Conservation (phyloP, 1,140 invertebrate species). For the Pachypeltis micranthus region DNA sequence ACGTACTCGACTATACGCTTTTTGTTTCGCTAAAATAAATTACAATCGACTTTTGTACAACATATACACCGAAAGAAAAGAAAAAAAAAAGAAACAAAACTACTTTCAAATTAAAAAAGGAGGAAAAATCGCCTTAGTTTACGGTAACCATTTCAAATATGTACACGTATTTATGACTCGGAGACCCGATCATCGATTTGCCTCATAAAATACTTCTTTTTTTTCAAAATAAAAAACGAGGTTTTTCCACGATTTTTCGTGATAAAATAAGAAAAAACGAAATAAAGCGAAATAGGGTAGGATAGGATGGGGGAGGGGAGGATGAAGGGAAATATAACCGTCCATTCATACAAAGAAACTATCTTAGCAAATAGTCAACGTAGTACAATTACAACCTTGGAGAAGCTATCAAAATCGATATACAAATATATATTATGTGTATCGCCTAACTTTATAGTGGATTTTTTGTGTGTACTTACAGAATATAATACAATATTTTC, state of each 20-base stretch:
- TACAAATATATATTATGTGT: constrained; percentile 20
- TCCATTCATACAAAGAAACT: not conserved
- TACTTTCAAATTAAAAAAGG: not conserved
- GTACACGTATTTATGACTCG: constrained; percentile 6
- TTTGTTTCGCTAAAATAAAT: no score
- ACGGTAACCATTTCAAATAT: constrained; percentile 15
- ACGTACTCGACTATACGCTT: no score
- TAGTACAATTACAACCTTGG: constrained; percentile 18
- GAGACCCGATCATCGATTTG: constrained; percentile 2
- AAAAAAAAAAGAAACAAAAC: not conserved
- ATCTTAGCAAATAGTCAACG: constrained; percentile 11
- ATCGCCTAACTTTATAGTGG: constrained; percentile 10
- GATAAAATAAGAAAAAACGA: not conserved
- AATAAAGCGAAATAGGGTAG: no score
- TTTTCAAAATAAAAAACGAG: not conserved
- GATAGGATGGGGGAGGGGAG: no score
- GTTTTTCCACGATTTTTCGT: constrained; percentile 6
- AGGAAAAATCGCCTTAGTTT: not conserved
- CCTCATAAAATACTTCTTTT: constrained; percentile 12
- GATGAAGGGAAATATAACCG: no score
- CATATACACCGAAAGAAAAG: constrained; percentile 5
- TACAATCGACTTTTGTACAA: constrained; percentile 1
- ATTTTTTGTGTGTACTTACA: constrained; percentile 16
- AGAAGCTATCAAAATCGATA: constrained; percentile 22
- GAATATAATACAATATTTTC: constrained; percentile 16